phyloP scores from a whole-genome alignment of 2,797 vertebrate genomes.

The Sternarchorhynchus goeldii region DNA sequence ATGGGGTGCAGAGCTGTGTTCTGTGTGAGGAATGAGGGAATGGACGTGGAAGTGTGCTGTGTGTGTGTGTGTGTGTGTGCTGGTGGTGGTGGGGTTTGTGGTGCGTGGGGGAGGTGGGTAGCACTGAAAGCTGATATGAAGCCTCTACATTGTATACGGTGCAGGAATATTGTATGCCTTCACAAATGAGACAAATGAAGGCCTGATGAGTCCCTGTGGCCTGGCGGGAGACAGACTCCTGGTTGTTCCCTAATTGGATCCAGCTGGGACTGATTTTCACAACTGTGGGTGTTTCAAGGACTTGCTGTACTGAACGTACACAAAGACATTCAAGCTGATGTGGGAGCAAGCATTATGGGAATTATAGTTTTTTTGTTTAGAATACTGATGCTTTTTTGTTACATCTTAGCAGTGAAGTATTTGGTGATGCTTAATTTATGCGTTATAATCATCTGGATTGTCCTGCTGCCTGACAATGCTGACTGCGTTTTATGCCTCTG shows the following conservation, averaged over 20 bases:
- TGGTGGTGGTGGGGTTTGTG: slow-evolving; percentile 14
- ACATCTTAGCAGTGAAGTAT: slow-evolving; percentile 9
- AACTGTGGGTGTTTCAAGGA: slow-evolving; percentile 56
- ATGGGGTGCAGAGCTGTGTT: slow-evolving; percentile 24
- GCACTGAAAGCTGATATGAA: slow-evolving; percentile 38
- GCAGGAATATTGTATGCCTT: slow-evolving; percentile 47
- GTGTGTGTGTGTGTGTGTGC: slow-evolving; percentile 14
- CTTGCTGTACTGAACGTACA: slow-evolving; percentile 33
- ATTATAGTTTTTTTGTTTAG: slow-evolving; percentile 35
- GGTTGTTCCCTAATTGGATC: slow-evolving; percentile 58
- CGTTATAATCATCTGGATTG: slow-evolving; percentile 1
- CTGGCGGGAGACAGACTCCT: slow-evolving; percentile 54
- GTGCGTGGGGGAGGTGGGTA: background rate
- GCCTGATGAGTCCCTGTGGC: slow-evolving; percentile 53
- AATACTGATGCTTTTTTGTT: background rate
- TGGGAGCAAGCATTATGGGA: slow-evolving; percentile 38
- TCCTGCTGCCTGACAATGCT: background rate
- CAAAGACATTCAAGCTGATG: slow-evolving; percentile 34
- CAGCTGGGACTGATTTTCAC: slow-evolving; percentile 58
- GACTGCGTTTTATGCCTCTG: background rate
- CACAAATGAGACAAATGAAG: slow-evolving; percentile 58
- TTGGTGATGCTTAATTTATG: background rate
- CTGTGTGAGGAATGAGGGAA: slow-evolving; percentile 15
- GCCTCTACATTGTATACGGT: slow-evolving; percentile 46
- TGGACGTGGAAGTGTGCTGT: slow-evolving; percentile 23